Base-by-base conservation (phyloP, 2,888 invertebrate genomes). In the Microctonus hyperodae region DNA sequence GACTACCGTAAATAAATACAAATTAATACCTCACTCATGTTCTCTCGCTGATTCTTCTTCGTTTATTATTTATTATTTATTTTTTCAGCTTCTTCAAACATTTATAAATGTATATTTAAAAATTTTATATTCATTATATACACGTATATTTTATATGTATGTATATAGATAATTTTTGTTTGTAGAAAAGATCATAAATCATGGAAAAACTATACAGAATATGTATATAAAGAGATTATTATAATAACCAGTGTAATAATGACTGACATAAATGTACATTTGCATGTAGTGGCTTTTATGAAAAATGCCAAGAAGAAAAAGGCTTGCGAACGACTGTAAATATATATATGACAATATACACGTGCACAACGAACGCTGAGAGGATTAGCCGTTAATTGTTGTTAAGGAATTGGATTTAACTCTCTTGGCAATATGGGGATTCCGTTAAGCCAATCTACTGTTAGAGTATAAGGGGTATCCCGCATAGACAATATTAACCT, bases 351-450 rank as follows among this genome's bases (percentile, higher is more conserved):
- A 65, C 50, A 31, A 11, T 9, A 9, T 50, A 25, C 13, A 25
- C 51, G 25, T 51, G 51, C 11, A 25, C 23, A n/a, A 20, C 13
- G 31, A 50, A 35, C 25, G n/a, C 50, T 50, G 25, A 20, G 50
- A 35, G 74, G 73, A 73, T 75, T 71, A 72, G 69, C 73, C 53
- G 64, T 71, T 78, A 79, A 79, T 79, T 76, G 72, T 77, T 73
- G 67, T 66, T 76, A 72, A 76, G 74, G 72, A 78, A 78, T 78
- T 77, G 75, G 75, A 78, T 78, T 79, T 73, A 61, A 53, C 59
- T 50, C 61, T 58, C 50, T 65, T 59, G 55, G 70, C 23, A 51
- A 51, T 23, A 55, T 28, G 3, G 63, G 71, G 67, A 69, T 72
- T 74, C 65, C 13, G 51, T 71, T 75, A 74, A 78, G 74, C 76